Evolutionary conservation across 2,797 vertebrate species (phyloP).

Genomic region (Epinephelus coioides): DNA sequence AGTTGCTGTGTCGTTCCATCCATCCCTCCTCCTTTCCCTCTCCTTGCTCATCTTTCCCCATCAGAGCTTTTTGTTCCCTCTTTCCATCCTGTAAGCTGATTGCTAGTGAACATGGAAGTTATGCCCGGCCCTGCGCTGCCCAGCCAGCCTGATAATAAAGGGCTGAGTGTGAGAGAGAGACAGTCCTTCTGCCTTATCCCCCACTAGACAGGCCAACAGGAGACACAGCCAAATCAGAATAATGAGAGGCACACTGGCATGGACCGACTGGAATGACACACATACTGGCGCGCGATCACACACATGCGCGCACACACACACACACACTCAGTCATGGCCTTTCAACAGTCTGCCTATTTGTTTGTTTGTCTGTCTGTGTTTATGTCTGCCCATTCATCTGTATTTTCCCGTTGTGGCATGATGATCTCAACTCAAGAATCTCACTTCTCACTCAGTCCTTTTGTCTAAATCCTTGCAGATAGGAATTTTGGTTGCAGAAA

Average conservation of each 20-base stretch:
- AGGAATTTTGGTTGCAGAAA: conserved; percentile 56
- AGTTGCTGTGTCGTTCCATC: conserved; percentile 49
- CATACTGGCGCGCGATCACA: conserved; percentile 60
- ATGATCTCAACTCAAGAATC: conserved; percentile 72
- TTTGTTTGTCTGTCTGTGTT: conserved; percentile 81
- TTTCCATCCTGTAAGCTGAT: conserved; percentile 68
- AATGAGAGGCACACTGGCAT: conserved; percentile 85
- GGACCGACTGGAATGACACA: conserved; percentile 79
- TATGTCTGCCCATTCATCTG: conserved; percentile 78
- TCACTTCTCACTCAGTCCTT: conserved; percentile 64
- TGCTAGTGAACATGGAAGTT: conserved; percentile 74
- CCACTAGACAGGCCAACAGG: conserved; percentile 81
- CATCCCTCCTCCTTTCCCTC: conserved; percentile 27
- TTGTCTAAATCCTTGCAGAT: conserved; percentile 63
- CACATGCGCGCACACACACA: conserved; percentile 16
- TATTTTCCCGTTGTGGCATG: conserved; percentile 72
- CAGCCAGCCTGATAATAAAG: conserved; percentile 78
- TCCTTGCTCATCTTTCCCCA: conserved; percentile 23
- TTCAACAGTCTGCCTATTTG: conserved; percentile 75
- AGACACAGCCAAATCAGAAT: conserved; percentile 86
- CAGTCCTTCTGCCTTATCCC: conserved; percentile 78
- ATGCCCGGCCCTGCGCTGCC: conserved; percentile 69
- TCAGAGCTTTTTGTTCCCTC: conserved; percentile 54
- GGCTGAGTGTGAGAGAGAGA: conserved; percentile 73
- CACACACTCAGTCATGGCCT: conserved; percentile 51